Evolutionary conservation across 1,140 invertebrate genomes (phyloP).

Genomic region (Lithobius niger): DNA sequence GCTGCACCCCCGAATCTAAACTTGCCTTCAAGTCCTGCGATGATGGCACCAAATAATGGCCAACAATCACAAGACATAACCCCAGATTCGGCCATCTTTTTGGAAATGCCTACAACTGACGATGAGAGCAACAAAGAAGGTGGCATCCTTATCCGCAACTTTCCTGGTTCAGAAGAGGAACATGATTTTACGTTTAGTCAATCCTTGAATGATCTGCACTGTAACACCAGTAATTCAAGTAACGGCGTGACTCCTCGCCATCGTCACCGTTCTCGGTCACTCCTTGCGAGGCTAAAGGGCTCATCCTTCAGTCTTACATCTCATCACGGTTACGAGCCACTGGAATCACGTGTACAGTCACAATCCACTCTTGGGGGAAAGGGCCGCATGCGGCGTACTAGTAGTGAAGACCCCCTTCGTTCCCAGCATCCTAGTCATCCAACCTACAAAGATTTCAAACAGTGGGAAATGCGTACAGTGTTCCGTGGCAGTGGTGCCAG

Average conservation of each 20-base stretch:
- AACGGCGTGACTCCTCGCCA: constrained; percentile 3
- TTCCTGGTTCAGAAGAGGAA: neutral
- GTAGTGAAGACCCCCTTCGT: neutral
- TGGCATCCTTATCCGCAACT: neutral
- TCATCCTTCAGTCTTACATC: constrained; percentile 16
- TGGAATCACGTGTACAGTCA: constrained; percentile 6
- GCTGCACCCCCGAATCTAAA: neutral
- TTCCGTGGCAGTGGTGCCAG: constrained; percentile 4
- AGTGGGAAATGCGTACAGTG: constrained; percentile 4
- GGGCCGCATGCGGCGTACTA: neutral
- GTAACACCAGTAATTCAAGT: constrained; percentile 6
- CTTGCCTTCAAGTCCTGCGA: neutral
- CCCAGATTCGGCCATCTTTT: constrained; percentile 20
- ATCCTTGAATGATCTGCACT: constrained; percentile 13
- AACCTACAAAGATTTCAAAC: neutral
- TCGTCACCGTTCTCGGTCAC: constrained; percentile 8
- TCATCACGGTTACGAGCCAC: constrained; percentile 16
- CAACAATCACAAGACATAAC: constrained; percentile 18
- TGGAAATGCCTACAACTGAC: constrained; percentile 16
- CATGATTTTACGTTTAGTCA: constrained; percentile 13
- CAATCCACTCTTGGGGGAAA: neutral
- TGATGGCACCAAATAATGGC: neutral
- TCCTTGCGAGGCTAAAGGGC: constrained; percentile 12
- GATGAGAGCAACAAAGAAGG: neutral
- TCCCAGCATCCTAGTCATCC: neutral